phyloP scores from a whole-genome alignment of 2,797 vertebrate genomes.

The Acipenser transmontanus region DNA sequence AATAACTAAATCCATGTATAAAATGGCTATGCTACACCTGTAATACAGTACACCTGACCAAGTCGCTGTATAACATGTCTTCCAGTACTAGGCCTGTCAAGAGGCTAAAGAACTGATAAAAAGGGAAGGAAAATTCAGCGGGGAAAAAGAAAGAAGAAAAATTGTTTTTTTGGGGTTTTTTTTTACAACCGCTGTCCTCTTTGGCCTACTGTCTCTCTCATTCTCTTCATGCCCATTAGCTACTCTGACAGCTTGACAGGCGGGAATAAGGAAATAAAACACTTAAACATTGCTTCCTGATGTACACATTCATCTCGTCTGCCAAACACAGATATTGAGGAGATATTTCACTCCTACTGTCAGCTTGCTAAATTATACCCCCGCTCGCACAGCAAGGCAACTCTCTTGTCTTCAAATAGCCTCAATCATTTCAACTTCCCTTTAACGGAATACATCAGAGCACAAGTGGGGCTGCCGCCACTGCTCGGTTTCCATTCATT shows the following conservation, averaged over 20 bases:
- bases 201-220: slow-evolving; percentile 29
- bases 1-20: not conserved
- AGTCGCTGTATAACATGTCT: too few relatives aligned
- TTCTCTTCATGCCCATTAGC: slow-evolving; percentile 64
- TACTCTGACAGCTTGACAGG: slow-evolving; percentile 68
- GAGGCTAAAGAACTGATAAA: not conserved
- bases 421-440: slow-evolving; percentile 21
- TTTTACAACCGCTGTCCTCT: slow-evolving; percentile 33
- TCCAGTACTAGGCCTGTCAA: not conserved
- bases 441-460: slow-evolving; percentile 18
- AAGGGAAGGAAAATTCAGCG: not conserved
- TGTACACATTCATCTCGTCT: slow-evolving; percentile 81
- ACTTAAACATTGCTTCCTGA: slow-evolving; percentile 70
- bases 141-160: not conserved
- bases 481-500: not conserved
- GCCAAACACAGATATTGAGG: slow-evolving; percentile 78
- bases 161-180: not conserved
- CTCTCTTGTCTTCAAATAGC: slow-evolving; percentile 26
- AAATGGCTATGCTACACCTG: not conserved
- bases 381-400: slow-evolving; percentile 32
- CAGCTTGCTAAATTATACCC: slow-evolving; percentile 71
- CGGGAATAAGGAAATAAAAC: slow-evolving; percentile 68
- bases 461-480: not conserved
- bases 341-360: slow-evolving; percentile 79
- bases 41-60: too few relatives aligned